A percentile compares a stretch with the other conserved stretches of the same genome.
These are phyloP conservation scores for Poecilia wingei DNA, from an alignment of 2,797 vertebrate species.

Conservation along the genomic window DNA sequence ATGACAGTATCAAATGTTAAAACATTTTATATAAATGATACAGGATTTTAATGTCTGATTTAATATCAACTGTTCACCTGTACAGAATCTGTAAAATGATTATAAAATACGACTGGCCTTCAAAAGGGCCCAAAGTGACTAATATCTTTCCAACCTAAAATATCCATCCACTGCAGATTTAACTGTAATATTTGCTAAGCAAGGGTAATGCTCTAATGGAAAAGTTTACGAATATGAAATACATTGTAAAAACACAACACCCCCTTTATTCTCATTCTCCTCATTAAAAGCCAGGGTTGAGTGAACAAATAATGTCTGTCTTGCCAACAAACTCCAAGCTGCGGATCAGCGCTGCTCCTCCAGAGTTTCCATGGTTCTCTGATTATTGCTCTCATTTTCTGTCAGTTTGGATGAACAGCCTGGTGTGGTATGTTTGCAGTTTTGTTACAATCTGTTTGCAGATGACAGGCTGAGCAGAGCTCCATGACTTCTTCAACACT, in stretches of 20 bases:
- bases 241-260: not conserved
- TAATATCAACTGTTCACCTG: not conserved
- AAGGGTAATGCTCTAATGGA: not conserved
- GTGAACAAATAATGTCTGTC: not conserved
- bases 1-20: slow-evolving; percentile 23
- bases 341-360: not conserved
- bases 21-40: not conserved
- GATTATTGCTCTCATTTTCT: not conserved
- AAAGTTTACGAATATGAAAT: not conserved
- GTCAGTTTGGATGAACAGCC: not conserved
- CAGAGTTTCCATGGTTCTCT: not conserved
- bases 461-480: not conserved
- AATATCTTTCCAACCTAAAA: not conserved
- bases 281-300: not conserved
- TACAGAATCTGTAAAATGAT: not conserved
- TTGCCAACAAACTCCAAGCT: not conserved
- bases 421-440: not conserved
- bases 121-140: not conserved
- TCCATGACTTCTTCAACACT: not conserved
- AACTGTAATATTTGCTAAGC: not conserved
- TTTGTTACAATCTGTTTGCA: not conserved
- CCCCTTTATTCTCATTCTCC: not conserved
- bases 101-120: not conserved
- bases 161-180: not conserved
- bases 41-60: not conserved